A percentile compares a stretch with the other conserved stretches of the same genome.
Conservation (phyloP, 2,797 vertebrate species). For the Peromyscus eremicus region DNA sequence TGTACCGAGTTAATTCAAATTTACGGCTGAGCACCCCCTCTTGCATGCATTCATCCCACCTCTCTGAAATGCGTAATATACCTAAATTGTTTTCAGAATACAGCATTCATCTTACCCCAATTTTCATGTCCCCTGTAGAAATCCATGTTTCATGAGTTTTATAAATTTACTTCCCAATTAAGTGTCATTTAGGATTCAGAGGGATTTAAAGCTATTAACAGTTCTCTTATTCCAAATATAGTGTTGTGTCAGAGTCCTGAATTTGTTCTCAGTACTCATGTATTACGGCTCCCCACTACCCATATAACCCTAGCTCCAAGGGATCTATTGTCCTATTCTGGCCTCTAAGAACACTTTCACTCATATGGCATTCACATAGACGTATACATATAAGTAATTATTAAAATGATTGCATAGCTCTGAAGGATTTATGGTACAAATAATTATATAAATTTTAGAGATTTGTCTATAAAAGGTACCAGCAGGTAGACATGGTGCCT, state of each 20-base stretch:
- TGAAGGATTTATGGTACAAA: not conserved
- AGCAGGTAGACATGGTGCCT: not conserved
- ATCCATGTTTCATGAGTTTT: not conserved
- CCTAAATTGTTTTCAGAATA: slow-evolving; percentile 19
- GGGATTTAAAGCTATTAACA: slow-evolving; percentile 43
- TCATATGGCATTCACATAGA: not conserved
- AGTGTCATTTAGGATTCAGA: slow-evolving; percentile 56
- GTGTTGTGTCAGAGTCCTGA: slow-evolving; percentile 41
- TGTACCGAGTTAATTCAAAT: not conserved
- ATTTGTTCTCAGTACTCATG: not conserved
- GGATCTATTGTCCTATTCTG: not conserved
- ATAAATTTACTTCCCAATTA: slow-evolving; percentile 55
- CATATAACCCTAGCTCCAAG: not conserved
- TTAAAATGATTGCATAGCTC: not conserved
- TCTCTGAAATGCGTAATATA: slow-evolving; percentile 9
- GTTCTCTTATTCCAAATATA: slow-evolving; percentile 41
- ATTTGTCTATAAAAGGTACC: not conserved
- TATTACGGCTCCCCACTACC: not conserved
- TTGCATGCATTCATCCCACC: not conserved
- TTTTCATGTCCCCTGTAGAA: slow-evolving; percentile 27
- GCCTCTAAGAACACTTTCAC: no score
- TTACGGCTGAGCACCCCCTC: not conserved
- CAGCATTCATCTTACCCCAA: not conserved
- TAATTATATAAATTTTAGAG: not conserved
- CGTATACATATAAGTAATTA: not conserved